Evolutionary conservation across 2,888 invertebrate species (phyloP).

Genomic region (Anaspis maculata): DNA sequence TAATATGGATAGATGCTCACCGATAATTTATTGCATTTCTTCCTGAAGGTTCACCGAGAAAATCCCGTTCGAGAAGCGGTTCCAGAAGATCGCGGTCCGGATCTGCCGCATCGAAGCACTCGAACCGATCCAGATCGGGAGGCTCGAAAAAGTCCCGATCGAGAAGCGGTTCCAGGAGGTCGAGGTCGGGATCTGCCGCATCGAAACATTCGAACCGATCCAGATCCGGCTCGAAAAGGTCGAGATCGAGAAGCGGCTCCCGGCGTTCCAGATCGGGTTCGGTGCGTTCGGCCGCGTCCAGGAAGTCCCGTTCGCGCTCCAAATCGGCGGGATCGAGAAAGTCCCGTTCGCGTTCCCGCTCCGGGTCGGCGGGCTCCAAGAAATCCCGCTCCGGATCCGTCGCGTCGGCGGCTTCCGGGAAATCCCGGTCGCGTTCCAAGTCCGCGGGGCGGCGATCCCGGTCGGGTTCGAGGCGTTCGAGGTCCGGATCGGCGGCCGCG

Average conservation of each 20-base stretch:
- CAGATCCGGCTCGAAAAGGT: conserved; percentile 23
- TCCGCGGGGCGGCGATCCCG: conserved; percentile 14
- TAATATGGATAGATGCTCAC: too few species aligned
- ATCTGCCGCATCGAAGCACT: conserved; percentile 30
- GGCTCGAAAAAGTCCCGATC: too few species aligned
- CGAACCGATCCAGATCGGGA: conserved; percentile 26
- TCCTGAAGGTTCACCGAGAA: too few species aligned
- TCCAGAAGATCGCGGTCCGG: conserved; percentile 28
- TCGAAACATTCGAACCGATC: conserved; percentile 30
- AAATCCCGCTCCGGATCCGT: conserved; percentile 6
- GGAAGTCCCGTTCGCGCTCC: conserved; percentile 8
- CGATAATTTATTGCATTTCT: too few species aligned
- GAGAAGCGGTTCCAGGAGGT: conserved; percentile 26
- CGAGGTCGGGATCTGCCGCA: conserved; percentile 23
- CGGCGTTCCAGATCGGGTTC: conserved; percentile 13
- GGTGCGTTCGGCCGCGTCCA: conserved; percentile 18
- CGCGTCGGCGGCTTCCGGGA: conserved; percentile 11
- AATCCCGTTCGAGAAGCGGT: too few species aligned
- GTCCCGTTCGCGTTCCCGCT: conserved; percentile 30
- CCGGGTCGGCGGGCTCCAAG: conserved; percentile 7
- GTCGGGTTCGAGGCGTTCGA: conserved; percentile 3
- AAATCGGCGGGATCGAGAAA: conserved; percentile 16
- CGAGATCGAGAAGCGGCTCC: conserved; percentile 25
- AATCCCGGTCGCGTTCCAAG: conserved; percentile 22
- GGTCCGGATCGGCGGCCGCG: conserved; percentile 30